Evolutionary conservation across 92 coral and sea anemone species (phyloP).

Genomic region (Porites divaricata): DNA sequence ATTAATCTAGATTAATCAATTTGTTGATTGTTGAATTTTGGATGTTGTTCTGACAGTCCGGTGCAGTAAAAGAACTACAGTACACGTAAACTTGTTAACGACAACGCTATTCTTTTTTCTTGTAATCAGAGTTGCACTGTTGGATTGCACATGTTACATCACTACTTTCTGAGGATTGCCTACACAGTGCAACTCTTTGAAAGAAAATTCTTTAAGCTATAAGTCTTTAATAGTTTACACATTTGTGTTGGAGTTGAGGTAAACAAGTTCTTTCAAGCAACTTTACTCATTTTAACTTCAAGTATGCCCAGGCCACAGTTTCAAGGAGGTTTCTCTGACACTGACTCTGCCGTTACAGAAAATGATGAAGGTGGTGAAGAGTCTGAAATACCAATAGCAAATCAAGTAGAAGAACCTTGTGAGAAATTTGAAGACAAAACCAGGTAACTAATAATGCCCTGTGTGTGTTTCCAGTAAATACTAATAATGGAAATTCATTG

Average conservation of each 20-base stretch:
- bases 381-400: slow-evolving; percentile 40
- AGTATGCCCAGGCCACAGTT: slow-evolving; percentile 44
- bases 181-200: not conserved
- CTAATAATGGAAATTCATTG: not conserved
- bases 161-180: not conserved
- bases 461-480: not conserved
- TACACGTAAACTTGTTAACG: too few relatives aligned
- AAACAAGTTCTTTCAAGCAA: not conserved
- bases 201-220: too few relatives aligned
- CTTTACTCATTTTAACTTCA: not conserved
- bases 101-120: not conserved
- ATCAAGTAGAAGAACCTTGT: slow-evolving; percentile 24
- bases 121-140: not conserved
- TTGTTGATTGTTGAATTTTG: not conserved
- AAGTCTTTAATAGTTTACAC: not conserved
- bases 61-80: too few relatives aligned
- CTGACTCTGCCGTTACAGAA: slow-evolving; percentile 46
- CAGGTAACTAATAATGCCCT: slow-evolving; percentile 9
- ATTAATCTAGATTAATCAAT: not conserved
- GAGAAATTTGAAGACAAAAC: slow-evolving; percentile 32
- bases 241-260: not conserved
- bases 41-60: too few relatives aligned
- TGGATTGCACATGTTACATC: not conserved
- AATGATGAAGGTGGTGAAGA: slow-evolving; percentile 54
- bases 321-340: slow-evolving; percentile 38